Conservation (phyloP, 2,113 vertebrate species). For the Phyllostomus discolor region DNA sequence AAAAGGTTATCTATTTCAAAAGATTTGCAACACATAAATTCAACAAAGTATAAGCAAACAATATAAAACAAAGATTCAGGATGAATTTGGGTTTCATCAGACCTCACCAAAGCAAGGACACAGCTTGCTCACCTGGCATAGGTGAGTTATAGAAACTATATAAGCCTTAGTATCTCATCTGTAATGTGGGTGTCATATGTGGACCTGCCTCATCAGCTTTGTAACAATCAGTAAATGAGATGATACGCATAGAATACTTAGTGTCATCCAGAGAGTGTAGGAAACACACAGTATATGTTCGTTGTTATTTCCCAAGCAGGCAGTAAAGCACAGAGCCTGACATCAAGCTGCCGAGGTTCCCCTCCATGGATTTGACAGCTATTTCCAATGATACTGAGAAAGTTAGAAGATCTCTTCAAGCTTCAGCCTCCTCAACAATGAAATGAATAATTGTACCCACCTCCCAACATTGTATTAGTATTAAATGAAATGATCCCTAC, state of each 20-base stretch:
- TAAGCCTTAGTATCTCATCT: background rate
- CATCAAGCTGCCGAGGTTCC: background rate
- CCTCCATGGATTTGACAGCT: background rate
- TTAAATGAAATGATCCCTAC: background rate
- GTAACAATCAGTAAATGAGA: background rate
- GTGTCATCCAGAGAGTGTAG: background rate
- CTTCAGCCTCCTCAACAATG: background rate
- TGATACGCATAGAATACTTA: background rate
- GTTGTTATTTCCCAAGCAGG: background rate
- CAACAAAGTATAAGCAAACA: background rate
- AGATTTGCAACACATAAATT: background rate
- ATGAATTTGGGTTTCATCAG: background rate
- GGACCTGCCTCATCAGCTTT: background rate
- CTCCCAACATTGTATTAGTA: background rate
- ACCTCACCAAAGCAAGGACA: background rate
- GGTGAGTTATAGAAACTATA: background rate
- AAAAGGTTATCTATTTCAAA: constrained; percentile 4
- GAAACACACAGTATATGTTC: background rate
- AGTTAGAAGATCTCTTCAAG: too few relatives aligned
- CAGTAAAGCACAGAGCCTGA: background rate
- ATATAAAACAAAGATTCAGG: background rate
- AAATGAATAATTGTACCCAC: background rate
- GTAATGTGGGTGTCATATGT: rapidly evolving
- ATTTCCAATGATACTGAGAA: background rate
- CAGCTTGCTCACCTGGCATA: background rate